A percentile compares a stretch with the other conserved stretches of the same genome.
Conservation (phyloP, 2,797 vertebrate genomes). For the Zalophus californianus region DNA sequence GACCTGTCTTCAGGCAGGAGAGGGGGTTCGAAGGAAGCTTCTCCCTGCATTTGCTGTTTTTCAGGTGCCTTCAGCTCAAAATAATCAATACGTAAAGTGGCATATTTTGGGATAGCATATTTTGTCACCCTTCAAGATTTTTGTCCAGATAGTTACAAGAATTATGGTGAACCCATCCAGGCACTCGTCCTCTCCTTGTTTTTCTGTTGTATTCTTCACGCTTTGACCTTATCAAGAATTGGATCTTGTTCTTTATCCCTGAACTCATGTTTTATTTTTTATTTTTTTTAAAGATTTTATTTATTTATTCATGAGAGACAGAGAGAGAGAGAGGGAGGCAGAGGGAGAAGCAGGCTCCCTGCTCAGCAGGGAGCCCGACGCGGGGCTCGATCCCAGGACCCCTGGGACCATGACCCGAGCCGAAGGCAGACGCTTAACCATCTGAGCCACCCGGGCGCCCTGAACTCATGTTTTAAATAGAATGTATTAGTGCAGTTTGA, state of each 20-base stretch:
- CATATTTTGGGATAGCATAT: neutral
- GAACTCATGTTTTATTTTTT: neutral
- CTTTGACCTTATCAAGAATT: neutral
- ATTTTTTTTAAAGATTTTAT: no score
- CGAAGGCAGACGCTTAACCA: no score
- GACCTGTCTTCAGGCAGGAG: neutral
- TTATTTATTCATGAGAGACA: no score
- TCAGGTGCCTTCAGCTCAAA: neutral
- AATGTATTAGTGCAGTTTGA: neutral
- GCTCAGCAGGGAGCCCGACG: no score
- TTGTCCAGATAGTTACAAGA: constrained; percentile 2
- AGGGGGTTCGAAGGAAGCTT: neutral
- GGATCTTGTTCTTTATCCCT: neutral
- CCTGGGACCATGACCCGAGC: no score
- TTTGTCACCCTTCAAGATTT: constrained; percentile 13
- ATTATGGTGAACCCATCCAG: neutral
- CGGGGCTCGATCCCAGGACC: no score
- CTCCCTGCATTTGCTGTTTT: neutral
- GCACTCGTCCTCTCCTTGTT: constrained; percentile 21
- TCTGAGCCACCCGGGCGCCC: neutral
- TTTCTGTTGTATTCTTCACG: constrained; percentile 6
- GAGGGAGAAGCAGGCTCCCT: no score
- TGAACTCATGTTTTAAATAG: constrained; percentile 14
- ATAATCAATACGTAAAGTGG: neutral
- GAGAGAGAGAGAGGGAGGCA: no score